Conservation (phyloP, 2,113 vertebrate genomes). For the Macaca nemestrina region DNA sequence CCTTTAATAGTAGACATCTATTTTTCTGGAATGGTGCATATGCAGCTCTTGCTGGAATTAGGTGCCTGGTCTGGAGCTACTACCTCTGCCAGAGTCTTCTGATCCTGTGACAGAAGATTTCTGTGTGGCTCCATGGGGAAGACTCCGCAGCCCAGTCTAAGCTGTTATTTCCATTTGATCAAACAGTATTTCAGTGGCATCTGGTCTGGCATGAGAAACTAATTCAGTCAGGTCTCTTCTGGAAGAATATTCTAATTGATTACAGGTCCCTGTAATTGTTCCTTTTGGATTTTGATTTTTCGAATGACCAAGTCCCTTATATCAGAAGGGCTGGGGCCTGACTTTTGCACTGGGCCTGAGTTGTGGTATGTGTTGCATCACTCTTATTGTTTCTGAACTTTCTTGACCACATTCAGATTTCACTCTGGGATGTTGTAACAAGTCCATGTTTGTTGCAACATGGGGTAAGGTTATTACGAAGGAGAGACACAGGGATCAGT, state of each 20-base stretch:
- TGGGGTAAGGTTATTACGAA: neutral
- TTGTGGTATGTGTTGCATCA: neutral
- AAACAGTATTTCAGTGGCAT: slow-evolving; percentile 38
- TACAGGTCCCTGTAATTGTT: neutral
- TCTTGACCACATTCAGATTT: neutral
- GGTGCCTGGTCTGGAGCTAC: slow-evolving; percentile 58
- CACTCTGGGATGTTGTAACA: neutral
- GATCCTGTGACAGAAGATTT: slow-evolving; percentile 50
- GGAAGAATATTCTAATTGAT: neutral
- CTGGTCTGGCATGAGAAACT: slow-evolving; percentile 16
- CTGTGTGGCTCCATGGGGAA: slow-evolving; percentile 20
- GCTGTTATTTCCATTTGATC: slow-evolving; percentile 53
- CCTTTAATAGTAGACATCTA: slow-evolving; percentile 38
- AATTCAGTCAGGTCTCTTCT: slow-evolving; percentile 14
- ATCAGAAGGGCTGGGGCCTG: neutral
- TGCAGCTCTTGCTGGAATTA: slow-evolving; percentile 54
- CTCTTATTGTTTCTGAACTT: neutral
- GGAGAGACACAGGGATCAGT: neutral
- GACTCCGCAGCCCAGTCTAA: slow-evolving; percentile 32
- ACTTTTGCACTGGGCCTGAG: neutral
- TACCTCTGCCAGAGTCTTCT: slow-evolving; percentile 58
- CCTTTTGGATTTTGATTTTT: slow-evolving; percentile 22
- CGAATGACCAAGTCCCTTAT: neutral
- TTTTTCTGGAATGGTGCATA: slow-evolving; percentile 62
- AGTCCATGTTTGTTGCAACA: slow-evolving; percentile 22